Percentiles rank a stretch among this genome's conserved stretches.
These are phyloP conservation scores for Microctonus aethiopoides DNA, from an alignment of 2,888 invertebrate species.

Conservation along the genomic window DNA sequence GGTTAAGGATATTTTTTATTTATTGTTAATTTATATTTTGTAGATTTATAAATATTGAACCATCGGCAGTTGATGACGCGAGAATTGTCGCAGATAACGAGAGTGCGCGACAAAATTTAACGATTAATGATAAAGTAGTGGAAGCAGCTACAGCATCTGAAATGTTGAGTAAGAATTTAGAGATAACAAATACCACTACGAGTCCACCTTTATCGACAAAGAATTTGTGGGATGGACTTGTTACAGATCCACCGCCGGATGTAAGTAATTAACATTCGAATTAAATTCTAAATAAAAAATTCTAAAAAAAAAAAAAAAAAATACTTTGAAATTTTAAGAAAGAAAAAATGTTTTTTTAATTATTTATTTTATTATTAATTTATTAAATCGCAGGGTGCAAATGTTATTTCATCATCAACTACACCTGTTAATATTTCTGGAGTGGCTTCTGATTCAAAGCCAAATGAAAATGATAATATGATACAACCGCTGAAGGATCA, in stretches of 20 bases:
- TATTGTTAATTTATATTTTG: conserved; percentile 32
- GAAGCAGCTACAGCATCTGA: conserved; percentile 67
- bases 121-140: conserved; percentile 58
- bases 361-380: conserved; percentile 10
- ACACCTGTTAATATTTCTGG: conserved; percentile 47
- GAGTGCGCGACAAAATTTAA: conserved; percentile 62
- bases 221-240: conserved; percentile 56
- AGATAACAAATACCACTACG: conserved; percentile 54
- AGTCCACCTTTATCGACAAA: conserved; percentile 57
- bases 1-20: neutral
- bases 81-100: conserved; percentile 66
- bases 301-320: too few relatives aligned
- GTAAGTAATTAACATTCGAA: conserved; percentile 38
- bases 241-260: conserved; percentile 43
- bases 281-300: too few relatives aligned
- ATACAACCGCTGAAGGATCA: conserved; percentile 64
- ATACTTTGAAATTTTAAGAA: neutral
- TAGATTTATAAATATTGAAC: conserved; percentile 77
- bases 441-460: conserved; percentile 45
- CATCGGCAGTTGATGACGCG: conserved; percentile 73
- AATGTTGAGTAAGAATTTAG: conserved; percentile 52
- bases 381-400: conserved; percentile 22
- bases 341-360: conserved; percentile 16
- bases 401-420: conserved; percentile 35
- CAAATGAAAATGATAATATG: conserved; percentile 46